Evolutionary conservation across 2,797 vertebrate genomes (phyloP), one percentile per base, ranked within the genome.

Genomic region (Myiothlypis chrysogaster): DNA sequence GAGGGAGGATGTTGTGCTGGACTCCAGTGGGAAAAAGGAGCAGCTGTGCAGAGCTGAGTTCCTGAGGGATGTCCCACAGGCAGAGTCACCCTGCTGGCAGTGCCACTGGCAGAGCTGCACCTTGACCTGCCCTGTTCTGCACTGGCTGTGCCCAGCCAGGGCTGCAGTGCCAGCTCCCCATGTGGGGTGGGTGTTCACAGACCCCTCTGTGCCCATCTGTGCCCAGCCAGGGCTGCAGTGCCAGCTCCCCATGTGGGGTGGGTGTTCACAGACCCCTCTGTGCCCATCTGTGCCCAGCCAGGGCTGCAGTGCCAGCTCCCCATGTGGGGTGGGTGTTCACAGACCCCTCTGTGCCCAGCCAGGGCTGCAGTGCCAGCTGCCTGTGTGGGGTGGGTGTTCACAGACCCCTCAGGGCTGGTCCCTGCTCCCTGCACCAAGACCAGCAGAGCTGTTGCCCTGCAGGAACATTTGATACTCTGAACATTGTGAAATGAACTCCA

Each of bases 31-130:
- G 57, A 8, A 28, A 8, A 28, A 18, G 2, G 35, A 53, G 8
- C 7, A 0, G 2, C 44, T 32, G 41, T 46, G 78, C 76, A 37
- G 83, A 57, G 73, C 35, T 61, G 49, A 57, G 73, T 0, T 46
- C 2, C 5, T 25, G 5, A 0, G 83, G 0, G 7, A 2, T 46
- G 34, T 47, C 83, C 83, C 6, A 6, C 83, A 63, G 78, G 39
- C 89, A 41, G 69, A 47, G 70, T 39, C 73, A 46, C 65, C 81
- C 20, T 47, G 80, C 25, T 79, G 77, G 3, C 65, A 81, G 60
- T 1, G 49, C 8, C 63, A 3, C 70, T 79, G 78, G 14, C 70
- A 60, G 43, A 83, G 63, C 81, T 32, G 32, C 50, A 39, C 50
- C 56, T n/a, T 35, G 44, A 3, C 34, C 60, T 87, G 70, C 39